Evolutionary conservation across 2,888 invertebrate species (phyloP).

Genomic region (Creontiades dilutus): DNA sequence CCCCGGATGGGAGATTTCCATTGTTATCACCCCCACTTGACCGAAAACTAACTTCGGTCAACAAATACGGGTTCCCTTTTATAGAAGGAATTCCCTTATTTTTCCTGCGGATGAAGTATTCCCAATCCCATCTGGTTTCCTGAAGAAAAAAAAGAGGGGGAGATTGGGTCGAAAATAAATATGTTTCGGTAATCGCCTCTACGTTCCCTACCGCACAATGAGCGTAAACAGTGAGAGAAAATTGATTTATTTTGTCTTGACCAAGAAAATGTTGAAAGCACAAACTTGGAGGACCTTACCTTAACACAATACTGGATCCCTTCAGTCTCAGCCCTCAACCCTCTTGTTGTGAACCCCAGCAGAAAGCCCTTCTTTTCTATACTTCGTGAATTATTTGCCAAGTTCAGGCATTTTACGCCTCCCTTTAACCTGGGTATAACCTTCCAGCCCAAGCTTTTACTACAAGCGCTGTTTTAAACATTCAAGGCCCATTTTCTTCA

Average conservation of each 20-base stretch:
- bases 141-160: not conserved
- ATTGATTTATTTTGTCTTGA: constrained; percentile 35
- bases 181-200: constrained; percentile 40
- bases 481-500: not conserved
- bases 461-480: not conserved
- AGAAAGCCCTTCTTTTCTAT: not conserved
- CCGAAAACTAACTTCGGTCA: constrained; percentile 48
- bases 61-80: constrained; percentile 26
- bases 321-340: not conserved
- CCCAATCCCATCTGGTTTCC: constrained; percentile 53
- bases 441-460: not conserved
- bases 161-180: constrained; percentile 43
- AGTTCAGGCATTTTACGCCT: constrained; percentile 21
- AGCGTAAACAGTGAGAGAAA: constrained; percentile 44
- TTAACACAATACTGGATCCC: constrained; percentile 3
- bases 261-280: not conserved
- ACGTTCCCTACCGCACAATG: constrained; percentile 11
- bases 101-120: constrained; percentile 57
- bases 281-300: not conserved
- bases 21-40: constrained; percentile 55
- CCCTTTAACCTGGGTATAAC: not conserved
- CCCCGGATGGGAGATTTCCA: constrained; percentile 41
- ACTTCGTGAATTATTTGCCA: constrained; percentile 35
- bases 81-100: constrained; percentile 24
- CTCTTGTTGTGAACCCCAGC: not conserved